These are phyloP conservation scores for Indicator maculatus DNA, from an alignment of 2,113 vertebrate genomes.

Conservation along the genomic window DNA sequence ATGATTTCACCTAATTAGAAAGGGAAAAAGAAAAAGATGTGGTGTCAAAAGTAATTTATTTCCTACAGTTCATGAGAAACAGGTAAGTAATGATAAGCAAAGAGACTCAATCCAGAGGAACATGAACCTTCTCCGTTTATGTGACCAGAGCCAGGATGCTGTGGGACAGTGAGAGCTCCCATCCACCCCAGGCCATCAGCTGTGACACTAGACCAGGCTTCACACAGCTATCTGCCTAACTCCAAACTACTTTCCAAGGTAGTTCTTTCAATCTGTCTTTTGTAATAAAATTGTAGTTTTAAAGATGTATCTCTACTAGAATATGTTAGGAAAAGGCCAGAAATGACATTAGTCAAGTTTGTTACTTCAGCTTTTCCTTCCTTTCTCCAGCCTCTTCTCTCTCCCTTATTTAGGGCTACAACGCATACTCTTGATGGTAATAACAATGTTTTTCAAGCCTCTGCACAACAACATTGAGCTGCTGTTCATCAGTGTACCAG, in stretches of 20 bases:
- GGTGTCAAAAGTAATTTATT: background rate
- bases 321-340: background rate
- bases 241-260: background rate
- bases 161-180: background rate
- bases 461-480: constrained; percentile 21
- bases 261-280: background rate
- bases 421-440: background rate
- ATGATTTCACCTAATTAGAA: constrained; percentile 42
- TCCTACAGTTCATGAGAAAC: background rate
- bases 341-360: background rate
- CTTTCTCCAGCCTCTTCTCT: background rate
- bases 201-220: background rate
- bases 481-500: constrained; percentile 11
- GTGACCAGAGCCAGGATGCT: accelerated
- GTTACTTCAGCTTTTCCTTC: background rate
- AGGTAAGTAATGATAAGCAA: background rate
- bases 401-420: background rate
- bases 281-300: accelerated
- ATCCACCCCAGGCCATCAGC: accelerated
- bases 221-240: accelerated
- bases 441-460: background rate
- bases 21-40: background rate
- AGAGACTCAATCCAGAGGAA: accelerated
- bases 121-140: accelerated
- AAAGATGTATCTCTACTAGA: background rate